Evolutionary conservation across 1,140 invertebrate genomes (phyloP).

Genomic region (Cyclargus thomasi): DNA sequence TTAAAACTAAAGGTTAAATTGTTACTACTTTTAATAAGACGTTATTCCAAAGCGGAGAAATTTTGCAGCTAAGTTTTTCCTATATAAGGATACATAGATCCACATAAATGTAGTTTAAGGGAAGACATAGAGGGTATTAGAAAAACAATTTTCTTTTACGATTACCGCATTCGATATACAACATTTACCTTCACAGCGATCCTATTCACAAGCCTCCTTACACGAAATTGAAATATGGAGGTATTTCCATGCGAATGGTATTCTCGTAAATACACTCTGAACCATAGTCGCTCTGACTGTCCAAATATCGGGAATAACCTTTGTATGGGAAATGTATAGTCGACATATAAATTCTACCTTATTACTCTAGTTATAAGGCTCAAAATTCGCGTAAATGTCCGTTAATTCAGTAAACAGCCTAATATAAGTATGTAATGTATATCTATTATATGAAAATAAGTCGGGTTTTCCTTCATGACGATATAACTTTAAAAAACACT

Average conservation of each 20-base stretch:
- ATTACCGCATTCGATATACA: conserved; percentile 1
- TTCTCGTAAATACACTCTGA: conserved; percentile 25
- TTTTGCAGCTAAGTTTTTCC: background rate
- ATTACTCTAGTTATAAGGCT: no score
- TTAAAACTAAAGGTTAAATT: no score
- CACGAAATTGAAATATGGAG: conserved; percentile 38
- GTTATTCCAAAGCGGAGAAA: background rate
- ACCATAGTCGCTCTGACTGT: conserved; percentile 30
- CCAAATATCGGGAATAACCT: conserved; percentile 23
- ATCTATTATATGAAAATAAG: no score
- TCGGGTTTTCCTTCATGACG: no score
- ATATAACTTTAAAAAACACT: no score
- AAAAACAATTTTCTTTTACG: conserved; percentile 1
- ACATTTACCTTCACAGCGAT: conserved; percentile 13
- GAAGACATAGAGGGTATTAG: background rate
- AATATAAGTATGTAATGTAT: no score
- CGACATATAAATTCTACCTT: conserved; percentile 18
- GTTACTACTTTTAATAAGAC: no score
- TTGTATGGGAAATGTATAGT: conserved; percentile 19
- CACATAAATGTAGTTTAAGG: no score
- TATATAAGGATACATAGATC: no score
- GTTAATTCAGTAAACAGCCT: no score
- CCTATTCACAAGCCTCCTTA: conserved; percentile 24
- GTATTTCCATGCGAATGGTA: conserved; percentile 35
- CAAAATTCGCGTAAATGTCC: no score